Conservation (phyloP, 2,797 vertebrate genomes). For the Chromobotia macracanthus region DNA sequence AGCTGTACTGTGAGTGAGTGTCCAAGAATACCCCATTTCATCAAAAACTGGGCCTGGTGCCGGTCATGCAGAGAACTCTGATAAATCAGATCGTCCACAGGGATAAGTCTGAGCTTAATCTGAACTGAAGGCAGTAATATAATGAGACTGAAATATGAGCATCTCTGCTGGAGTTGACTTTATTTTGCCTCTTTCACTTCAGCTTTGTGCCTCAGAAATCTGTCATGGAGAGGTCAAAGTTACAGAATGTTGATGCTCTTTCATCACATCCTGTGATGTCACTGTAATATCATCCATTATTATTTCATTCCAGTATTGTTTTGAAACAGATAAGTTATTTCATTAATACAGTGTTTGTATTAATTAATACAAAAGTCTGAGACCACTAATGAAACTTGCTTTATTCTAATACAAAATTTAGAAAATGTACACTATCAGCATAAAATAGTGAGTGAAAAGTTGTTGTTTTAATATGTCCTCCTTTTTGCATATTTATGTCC, state of each 20-base stretch:
- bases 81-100: slow-evolving; percentile 12
- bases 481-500: neutral
- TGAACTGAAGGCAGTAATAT: slow-evolving; percentile 1
- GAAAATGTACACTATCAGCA: neutral
- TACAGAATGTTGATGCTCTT: neutral
- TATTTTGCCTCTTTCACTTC: too few species aligned
- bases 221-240: neutral
- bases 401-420: too few species aligned
- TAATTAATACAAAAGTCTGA: too few species aligned
- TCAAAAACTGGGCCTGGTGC: slow-evolving; percentile 30
- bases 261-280: neutral
- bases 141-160: neutral
- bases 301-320: too few species aligned
- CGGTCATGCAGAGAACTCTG: slow-evolving; percentile 1
- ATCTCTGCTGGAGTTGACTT: too few species aligned
- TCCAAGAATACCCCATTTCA: slow-evolving; percentile 37
- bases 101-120: slow-evolving; percentile 17
- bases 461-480: neutral
- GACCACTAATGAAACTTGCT: too few species aligned
- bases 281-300: too few species aligned
- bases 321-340: neutral
- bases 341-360: neutral
- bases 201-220: too few species aligned
- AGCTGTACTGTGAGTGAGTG: neutral
- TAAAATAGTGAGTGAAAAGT: neutral